phyloP scores from a whole-genome alignment of 2,113 vertebrate species.

The Scatophagus argus region DNA sequence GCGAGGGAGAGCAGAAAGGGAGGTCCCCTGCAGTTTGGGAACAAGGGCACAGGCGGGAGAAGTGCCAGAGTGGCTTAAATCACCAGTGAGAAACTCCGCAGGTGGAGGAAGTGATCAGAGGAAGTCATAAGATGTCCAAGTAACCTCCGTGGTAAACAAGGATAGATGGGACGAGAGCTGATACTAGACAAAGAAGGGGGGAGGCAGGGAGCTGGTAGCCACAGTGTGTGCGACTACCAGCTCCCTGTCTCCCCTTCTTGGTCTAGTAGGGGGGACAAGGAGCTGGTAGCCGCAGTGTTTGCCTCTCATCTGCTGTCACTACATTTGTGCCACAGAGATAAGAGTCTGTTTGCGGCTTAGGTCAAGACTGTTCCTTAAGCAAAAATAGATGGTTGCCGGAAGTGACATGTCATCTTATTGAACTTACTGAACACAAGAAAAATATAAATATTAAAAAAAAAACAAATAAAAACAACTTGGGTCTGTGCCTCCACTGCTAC shows the following conservation, averaged over 20 bases:
- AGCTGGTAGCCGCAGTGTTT: neutral
- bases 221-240: neutral
- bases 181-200: neutral
- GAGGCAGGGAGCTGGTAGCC: neutral
- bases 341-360: neutral
- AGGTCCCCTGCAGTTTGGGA: constrained; percentile 60
- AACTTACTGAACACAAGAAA: neutral
- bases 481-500: neutral
- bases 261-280: neutral
- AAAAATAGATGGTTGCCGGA: no score
- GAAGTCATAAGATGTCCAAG: constrained; percentile 58
- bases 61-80: constrained; percentile 75
- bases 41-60: constrained; percentile 55
- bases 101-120: constrained; percentile 70
- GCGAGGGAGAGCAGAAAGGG: constrained; percentile 26
- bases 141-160: constrained; percentile 38
- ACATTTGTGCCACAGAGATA: neutral
- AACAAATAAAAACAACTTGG: neutral
- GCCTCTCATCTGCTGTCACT: neutral
- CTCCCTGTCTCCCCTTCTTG: no score
- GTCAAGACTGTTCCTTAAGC: neutral
- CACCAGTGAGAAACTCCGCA: constrained; percentile 61
- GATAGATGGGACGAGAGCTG: constrained; percentile 23
- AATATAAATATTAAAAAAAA: neutral
- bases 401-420: neutral